Evolutionary conservation across 2,888 invertebrate genomes (phyloP), one percentile per base, ranked within the genome.

Genomic region (Heliconius ethilla): DNA sequence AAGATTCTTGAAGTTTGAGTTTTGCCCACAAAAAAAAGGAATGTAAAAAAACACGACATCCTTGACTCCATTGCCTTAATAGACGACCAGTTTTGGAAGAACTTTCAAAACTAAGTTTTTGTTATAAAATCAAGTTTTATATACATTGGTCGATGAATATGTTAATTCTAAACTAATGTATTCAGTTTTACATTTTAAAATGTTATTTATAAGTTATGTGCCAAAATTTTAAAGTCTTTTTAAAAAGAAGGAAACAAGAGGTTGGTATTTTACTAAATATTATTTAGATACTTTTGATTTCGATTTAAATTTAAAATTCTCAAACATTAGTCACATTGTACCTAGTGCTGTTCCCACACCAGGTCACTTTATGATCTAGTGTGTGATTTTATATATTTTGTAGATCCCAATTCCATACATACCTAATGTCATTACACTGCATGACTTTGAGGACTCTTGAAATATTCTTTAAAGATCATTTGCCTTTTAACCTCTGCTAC

Each of bases 61-160:
- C 80, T 80, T 80, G 80, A 80, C 80, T 80, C 65, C 55, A 67
- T 76, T 80, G 79, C 75, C 75, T 29, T 75, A 67, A 78, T 72
- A 75, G 75, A 72, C 59, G 33, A 72, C 72, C 59, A 72, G 75
- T 66, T 70, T 51, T 29, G n/a, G n/a, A 27, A 75, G 78, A 78
- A 70, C 78, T 78, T 75, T 78, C 75, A 29, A 75, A 65, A 55
- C 70, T 22, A 59, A 55, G 55, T 66, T 65, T 55, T 69, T 15
- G 55, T 78, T 27, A 75, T 78, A 65, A 65, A 70, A 65, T 51
- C 33, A 37, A 59, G 78, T 75, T 75, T 59, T 66, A 55, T n/a
- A 37, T 70, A 66, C 7, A 10, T 45, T 75, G 78, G 78, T 51
- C 59, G 27, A 18, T 15, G 75, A 75, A 75, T 75, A 78, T 78